phyloP scores from a whole-genome alignment of 1,140 invertebrate genomes.

The Zaprionus taronus region DNA sequence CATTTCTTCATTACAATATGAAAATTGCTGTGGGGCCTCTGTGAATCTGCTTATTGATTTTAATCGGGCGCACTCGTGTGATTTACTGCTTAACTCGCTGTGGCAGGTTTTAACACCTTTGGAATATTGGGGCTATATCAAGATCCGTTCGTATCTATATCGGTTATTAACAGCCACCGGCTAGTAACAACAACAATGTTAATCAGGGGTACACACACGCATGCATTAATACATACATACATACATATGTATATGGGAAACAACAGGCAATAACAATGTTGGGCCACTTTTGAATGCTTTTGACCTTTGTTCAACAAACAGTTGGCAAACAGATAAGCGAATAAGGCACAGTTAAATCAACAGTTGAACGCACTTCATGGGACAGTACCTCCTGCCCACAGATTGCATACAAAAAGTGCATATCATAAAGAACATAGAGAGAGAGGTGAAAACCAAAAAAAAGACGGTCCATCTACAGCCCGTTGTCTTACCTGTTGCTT shows the following conservation, averaged over 20 bases:
- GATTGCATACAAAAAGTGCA: constrained; percentile 49
- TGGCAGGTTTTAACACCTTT: constrained; percentile 53
- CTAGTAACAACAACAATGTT: constrained; percentile 48
- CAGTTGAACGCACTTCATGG: constrained; percentile 35
- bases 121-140: constrained; percentile 61
- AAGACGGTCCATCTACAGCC: not conserved
- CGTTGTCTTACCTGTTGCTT: constrained; percentile 89
- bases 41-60: constrained; percentile 69
- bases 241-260: constrained; percentile 1
- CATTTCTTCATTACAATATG: not conserved
- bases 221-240: constrained; percentile 12
- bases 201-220: constrained; percentile 23
- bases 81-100: constrained; percentile 45
- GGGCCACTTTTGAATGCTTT: constrained; percentile 59
- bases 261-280: constrained; percentile 40
- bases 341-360: constrained; percentile 37
- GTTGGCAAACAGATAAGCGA: constrained; percentile 68
- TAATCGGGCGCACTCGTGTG: constrained; percentile 62
- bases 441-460: constrained; percentile 18
- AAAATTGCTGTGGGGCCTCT: constrained; percentile 26
- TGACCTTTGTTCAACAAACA: constrained; percentile 80
- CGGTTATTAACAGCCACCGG: constrained; percentile 44
- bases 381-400: constrained; percentile 8
- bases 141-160: constrained; percentile 60
- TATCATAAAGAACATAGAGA: constrained; percentile 22